A percentile compares a stretch with the other conserved stretches of the same genome.
phyloP scores from a whole-genome alignment of 2,113 vertebrate species.

The Lonchura striata region DNA sequence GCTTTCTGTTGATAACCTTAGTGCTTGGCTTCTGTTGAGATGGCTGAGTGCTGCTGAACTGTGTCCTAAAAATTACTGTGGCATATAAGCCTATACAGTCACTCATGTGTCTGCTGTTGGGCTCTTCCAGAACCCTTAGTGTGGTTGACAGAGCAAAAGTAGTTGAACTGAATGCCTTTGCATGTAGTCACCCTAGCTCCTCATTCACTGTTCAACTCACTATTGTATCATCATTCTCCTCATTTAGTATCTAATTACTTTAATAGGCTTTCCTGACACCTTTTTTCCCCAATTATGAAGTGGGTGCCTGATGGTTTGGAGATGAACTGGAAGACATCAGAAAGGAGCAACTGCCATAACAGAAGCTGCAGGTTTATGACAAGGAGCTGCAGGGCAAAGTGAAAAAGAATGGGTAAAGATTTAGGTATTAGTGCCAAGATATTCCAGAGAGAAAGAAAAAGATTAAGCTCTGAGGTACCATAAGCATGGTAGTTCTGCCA shows the following conservation, averaged over 20 bases:
- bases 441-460: not conserved
- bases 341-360: not conserved
- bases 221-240: not conserved
- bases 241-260: not conserved
- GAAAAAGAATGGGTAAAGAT: not conserved
- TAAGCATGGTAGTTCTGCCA: not conserved
- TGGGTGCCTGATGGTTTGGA: not conserved
- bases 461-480: not conserved
- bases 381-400: not conserved
- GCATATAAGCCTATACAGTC: not conserved
- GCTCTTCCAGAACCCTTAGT: not conserved
- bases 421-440: not conserved
- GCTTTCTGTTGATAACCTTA: constrained; percentile 35
- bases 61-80: constrained; percentile 36
- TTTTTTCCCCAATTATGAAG: not conserved
- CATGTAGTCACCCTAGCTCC: not conserved
- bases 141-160: not conserved
- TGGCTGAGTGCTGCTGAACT: constrained; percentile 31
- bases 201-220: not conserved
- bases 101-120: not conserved
- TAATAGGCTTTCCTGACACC: not conserved
- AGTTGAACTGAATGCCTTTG: constrained; percentile 16
- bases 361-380: not conserved
- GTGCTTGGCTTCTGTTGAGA: constrained; percentile 28
- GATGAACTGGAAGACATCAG: not conserved